Evolutionary conservation across 1,140 invertebrate genomes (phyloP), one percentile per base, ranked within the genome.

Genomic region (Aporrectodea caliginosa): DNA sequence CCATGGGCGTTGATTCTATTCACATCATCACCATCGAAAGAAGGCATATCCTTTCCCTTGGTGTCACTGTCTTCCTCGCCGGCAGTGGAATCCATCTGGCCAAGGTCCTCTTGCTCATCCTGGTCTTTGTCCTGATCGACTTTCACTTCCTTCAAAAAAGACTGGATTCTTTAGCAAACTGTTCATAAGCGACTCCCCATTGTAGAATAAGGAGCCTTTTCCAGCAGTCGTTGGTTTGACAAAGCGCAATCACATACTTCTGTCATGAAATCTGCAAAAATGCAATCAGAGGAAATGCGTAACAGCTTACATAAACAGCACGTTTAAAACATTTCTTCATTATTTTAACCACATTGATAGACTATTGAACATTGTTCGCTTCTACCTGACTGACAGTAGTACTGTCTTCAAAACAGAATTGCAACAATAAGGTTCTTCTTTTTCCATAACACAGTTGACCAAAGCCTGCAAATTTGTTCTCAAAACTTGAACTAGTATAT

Each of bases 101-200:
- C 80, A 79, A 81, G 70, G n/a, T 35, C 78, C 1, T 75, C 80
- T 34, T 78, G 82, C 69, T 85, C 83, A 78, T 84, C 84, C 43
- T 79, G 81, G 69, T 84, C 83, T 80, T 95, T 95, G 82, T 95
- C 94, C 80, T 91, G 90, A 86, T 95, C 94, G 71, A 92, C 92
- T 86, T 94, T 93, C 33, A 93, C 92, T 90, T 89, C 93, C 91
- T 87, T 93, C 92, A 82, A 91, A 91, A 90, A 82, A 0, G 34
- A 22, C 6, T 30, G 31, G 71, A 22, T 58, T 73, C 69, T 35
- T 75, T 32, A 90, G 87, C 87, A 93, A 93, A 89, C 93, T 93
- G 77, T 90, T 89, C 82, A 91, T 90, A n/a, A 94, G 85, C 33
- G 90, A 90, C 78, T 93, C 92, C 72, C 92, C 90, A 77, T 90